A percentile compares a stretch with the other conserved stretches of the same genome.
These are phyloP conservation scores for Orthochromis malagaraziensis DNA, from an alignment of 2,113 vertebrate genomes.

Conservation along the genomic window DNA sequence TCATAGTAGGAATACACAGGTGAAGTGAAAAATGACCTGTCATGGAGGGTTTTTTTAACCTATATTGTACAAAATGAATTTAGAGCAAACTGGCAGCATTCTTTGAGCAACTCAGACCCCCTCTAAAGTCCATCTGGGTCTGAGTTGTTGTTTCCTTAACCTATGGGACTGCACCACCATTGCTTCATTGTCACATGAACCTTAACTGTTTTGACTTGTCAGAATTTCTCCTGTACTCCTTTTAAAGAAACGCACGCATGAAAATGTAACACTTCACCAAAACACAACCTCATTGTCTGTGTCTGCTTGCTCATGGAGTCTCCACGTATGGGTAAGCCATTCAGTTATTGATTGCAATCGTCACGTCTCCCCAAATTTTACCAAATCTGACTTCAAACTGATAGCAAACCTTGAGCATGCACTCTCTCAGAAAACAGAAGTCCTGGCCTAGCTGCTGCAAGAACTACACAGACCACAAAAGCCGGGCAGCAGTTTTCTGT, in stretches of 20 bases:
- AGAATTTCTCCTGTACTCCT: slow-evolving; percentile 4
- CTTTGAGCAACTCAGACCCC: background rate
- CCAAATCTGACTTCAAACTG: background rate
- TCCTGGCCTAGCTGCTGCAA: background rate
- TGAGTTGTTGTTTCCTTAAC: background rate
- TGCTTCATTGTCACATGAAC: background rate
- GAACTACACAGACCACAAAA: background rate
- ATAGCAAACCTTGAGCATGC: background rate
- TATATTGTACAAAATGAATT: background rate
- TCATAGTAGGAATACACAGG: background rate
- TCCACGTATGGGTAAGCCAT: background rate
- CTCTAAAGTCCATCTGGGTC: background rate
- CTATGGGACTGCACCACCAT: background rate
- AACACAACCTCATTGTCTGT: background rate
- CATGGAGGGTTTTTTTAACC: background rate
- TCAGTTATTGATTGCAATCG: background rate
- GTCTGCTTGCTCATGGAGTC: background rate
- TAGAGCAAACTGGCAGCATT: background rate
- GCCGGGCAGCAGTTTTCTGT: background rate
- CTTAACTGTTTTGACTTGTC: background rate
- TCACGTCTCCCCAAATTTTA: background rate
- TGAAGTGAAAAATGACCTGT: background rate
- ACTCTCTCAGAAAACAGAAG: background rate
- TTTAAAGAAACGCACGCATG: background rate
- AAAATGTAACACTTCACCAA: background rate